Conservation (phyloP, 2,888 invertebrate species). For the Antitype chi region DNA sequence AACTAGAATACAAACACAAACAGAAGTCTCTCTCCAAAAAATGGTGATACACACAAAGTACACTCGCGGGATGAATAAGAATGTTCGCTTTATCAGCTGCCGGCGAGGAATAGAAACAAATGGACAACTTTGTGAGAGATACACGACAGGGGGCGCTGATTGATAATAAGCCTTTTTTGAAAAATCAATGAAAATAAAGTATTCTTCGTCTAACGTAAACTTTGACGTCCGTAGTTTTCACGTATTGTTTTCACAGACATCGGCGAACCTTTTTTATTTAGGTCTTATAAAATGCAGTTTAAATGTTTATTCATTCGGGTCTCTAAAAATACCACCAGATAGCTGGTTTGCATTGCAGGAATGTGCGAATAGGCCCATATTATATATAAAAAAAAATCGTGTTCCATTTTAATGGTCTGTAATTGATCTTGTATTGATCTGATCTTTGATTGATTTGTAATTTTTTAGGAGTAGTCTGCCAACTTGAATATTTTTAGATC, state of each 20-base stretch:
- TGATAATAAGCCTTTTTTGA: not conserved
- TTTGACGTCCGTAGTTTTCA: not conserved
- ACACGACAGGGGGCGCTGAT: conserved; percentile 22
- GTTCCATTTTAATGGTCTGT: not conserved
- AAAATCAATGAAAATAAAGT: conserved; percentile 1
- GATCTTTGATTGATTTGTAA: no score
- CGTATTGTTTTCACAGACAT: not conserved
- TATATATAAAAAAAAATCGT: not conserved
- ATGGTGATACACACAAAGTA: conserved; percentile 23
- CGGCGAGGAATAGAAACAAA: conserved; percentile 71
- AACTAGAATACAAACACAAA: conserved; percentile 22
- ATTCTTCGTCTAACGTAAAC: conserved; percentile 2
- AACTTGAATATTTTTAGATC: not conserved
- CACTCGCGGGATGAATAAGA: conserved; percentile 67
- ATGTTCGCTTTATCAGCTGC: conserved; percentile 70
- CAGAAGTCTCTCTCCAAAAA: not conserved
- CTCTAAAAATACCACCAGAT: not conserved
- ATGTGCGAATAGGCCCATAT: no score
- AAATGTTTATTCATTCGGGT: not conserved
- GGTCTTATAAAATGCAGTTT: not conserved
- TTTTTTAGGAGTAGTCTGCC: no score
- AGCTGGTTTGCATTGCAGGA: not conserved
- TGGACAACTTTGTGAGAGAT: conserved; percentile 63
- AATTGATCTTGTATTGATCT: no score
- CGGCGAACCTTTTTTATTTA: not conserved